Conservation (phyloP, 2,113 vertebrate species). For the Paratilapia polleni region DNA sequence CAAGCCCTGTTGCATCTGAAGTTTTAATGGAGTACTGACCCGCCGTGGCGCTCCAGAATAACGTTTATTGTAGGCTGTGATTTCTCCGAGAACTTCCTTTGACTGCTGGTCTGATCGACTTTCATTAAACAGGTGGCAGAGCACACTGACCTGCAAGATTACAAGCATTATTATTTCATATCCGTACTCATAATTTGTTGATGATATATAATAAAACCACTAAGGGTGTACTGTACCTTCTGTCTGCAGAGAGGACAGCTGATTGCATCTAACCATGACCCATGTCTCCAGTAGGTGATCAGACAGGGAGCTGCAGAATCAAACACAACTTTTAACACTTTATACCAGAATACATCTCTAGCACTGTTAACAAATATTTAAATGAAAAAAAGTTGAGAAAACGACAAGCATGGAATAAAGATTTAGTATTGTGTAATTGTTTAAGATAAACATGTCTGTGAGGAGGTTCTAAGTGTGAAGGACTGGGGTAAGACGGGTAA, state of each 20-base stretch:
- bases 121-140: slow-evolving; percentile 76
- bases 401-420: too few species aligned
- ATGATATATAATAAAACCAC: neutral
- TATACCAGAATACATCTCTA: neutral
- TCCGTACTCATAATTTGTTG: neutral
- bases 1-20: neutral
- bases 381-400: too few species aligned
- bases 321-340: slow-evolving; percentile 7
- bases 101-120: slow-evolving; percentile 70
- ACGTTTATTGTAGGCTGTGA: slow-evolving; percentile 85
- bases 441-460: neutral
- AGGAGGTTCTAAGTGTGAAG: neutral
- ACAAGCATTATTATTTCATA: neutral
- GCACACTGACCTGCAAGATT: slow-evolving; percentile 71
- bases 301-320: slow-evolving; percentile 81
- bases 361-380: neutral
- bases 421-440: too few species aligned
- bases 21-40: slow-evolving; percentile 60
- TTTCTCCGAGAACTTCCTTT: slow-evolving; percentile 73
- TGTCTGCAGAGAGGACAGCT: slow-evolving; percentile 88
- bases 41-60: slow-evolving; percentile 83
- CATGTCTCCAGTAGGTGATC: slow-evolving; percentile 86
- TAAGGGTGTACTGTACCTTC: slow-evolving; percentile 66
- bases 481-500: neutral
- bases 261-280: slow-evolving; percentile 84